Conservation (phyloP, 2,797 vertebrate species). For the Pyrocephalus nanus region DNA sequence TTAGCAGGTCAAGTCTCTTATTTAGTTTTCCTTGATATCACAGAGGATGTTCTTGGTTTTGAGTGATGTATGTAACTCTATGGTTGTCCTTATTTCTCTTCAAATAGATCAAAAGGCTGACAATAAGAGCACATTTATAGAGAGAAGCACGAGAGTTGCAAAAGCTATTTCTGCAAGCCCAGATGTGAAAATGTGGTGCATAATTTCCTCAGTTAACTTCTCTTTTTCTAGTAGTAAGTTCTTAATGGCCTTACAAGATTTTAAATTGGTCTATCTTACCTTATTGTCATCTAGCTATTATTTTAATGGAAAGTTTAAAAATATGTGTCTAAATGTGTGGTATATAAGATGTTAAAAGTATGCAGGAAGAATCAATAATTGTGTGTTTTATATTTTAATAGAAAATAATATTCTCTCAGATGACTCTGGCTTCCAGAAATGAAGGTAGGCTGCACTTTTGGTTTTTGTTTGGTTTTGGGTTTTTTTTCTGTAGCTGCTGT, state of each 20-base stretch:
- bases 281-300: background rate
- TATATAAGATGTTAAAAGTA: background rate
- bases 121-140: background rate
- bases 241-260: background rate
- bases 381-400: background rate
- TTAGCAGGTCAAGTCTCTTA: background rate
- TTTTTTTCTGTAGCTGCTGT: background rate
- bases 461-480: background rate
- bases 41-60: background rate
- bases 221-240: background rate
- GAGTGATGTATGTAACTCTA: background rate
- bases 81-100: background rate
- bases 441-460: background rate
- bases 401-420: background rate
- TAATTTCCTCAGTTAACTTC: background rate
- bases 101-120: background rate
- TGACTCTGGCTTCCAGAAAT: background rate
- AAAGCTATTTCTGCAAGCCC: background rate
- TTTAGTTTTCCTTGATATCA: background rate
- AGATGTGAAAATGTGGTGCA: background rate
- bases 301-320: background rate
- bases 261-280: background rate
- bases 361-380: background rate
- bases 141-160: background rate
- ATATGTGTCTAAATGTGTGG: background rate